Conservation (phyloP, 2,797 vertebrate species). For the Micropoecilia bifurca region DNA sequence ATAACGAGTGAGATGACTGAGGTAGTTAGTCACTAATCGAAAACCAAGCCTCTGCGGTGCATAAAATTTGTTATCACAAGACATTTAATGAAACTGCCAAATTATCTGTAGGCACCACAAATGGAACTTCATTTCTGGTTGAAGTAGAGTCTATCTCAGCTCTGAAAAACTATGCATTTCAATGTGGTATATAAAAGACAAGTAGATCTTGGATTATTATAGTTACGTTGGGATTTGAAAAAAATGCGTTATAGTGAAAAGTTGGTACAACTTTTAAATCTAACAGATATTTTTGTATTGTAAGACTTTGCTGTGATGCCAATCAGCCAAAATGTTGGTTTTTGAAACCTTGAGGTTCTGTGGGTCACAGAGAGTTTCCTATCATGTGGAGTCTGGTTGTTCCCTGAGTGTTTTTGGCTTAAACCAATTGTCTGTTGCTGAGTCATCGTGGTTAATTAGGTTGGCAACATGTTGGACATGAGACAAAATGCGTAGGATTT, state of each 20-base stretch:
- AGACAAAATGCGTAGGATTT: neutral
- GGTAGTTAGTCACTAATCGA: neutral
- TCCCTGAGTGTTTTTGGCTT: neutral
- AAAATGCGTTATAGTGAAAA: neutral
- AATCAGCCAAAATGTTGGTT: neutral
- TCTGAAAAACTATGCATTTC: neutral
- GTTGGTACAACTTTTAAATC: neutral
- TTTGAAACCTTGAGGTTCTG: neutral
- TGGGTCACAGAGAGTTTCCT: neutral
- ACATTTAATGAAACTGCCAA: neutral
- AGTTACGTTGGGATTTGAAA: neutral
- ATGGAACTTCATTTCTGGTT: neutral
- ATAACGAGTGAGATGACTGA: neutral
- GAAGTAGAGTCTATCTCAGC: neutral
- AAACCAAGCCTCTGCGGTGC: neutral
- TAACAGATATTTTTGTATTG: too few species aligned
- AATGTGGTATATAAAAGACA: neutral
- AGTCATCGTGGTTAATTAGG: neutral
- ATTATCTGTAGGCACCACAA: neutral
- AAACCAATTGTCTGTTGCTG: too few species aligned
- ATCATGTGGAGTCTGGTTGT: neutral
- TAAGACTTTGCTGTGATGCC: neutral
- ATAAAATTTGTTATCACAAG: neutral
- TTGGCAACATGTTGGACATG: neutral
- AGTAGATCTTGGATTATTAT: neutral